These are phyloP conservation scores for Andrena dorsata DNA, from an alignment of 2,888 invertebrate species.

Conservation along the genomic window DNA sequence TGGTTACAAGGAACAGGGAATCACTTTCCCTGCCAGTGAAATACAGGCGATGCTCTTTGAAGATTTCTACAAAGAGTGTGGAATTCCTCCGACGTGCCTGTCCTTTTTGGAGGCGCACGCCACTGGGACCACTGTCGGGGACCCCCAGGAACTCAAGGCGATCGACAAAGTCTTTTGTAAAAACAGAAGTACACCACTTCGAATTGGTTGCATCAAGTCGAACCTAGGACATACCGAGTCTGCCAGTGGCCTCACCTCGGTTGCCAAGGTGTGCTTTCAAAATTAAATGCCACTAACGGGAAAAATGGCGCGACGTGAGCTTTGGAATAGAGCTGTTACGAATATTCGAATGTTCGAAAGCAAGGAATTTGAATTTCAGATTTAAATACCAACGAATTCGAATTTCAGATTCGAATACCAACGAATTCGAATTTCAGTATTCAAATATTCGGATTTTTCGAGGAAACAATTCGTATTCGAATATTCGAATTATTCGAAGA, in stretches of 20 bases:
- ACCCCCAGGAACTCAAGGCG: slow-evolving; percentile 95
- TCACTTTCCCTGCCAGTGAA: slow-evolving; percentile 81
- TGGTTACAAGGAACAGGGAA: slow-evolving; percentile 85
- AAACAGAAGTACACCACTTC: slow-evolving; percentile 90
- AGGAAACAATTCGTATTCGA: no score
- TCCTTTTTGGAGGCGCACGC: slow-evolving; percentile 91
- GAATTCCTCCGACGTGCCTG: no score
- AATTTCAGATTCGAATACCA: no score
- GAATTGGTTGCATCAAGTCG: slow-evolving; percentile 97
- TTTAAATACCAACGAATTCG: no score
- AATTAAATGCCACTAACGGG: background rate
- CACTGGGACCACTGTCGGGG: slow-evolving; percentile 93
- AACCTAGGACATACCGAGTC: slow-evolving; percentile 98
- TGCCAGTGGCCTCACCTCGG: slow-evolving; percentile 92
- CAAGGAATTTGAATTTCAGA: no score
- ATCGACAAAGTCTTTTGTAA: slow-evolving; percentile 92
- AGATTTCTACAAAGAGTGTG: slow-evolving; percentile 88
- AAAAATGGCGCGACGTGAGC: background rate
- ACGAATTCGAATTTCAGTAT: no score
- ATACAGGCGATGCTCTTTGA: slow-evolving; percentile 83
- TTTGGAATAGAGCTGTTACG: background rate
- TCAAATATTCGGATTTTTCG: no score
- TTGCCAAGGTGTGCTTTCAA: slow-evolving; percentile 89
- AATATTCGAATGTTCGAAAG: no score
- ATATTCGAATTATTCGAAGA: no score